These are phyloP conservation scores for Ianthella basta DNA, from an alignment of 37 sponge, comb jelly and placozoan species.

Conservation along the genomic window DNA sequence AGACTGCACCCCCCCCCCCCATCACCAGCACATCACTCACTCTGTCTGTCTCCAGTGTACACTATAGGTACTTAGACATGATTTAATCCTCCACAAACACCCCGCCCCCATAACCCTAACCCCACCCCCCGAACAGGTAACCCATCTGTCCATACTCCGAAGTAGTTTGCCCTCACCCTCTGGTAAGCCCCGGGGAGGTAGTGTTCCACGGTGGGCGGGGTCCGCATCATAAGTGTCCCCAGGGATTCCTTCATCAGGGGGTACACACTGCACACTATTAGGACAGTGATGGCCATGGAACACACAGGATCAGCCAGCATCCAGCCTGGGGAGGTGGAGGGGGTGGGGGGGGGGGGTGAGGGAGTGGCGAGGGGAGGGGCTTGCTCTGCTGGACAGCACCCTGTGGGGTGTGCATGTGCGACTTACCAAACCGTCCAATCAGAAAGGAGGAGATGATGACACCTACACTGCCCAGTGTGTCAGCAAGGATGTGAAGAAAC, in stretches of 20 bases:
- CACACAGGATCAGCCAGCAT: conserved; percentile 92
- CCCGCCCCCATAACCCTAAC: no score
- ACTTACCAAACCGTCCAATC: conserved; percentile 76
- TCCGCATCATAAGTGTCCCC: conserved; percentile 80
- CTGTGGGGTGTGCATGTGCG: neutral
- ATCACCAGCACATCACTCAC: no score
- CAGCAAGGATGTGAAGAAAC: conserved; percentile 88
- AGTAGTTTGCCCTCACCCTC: conserved; percentile 53
- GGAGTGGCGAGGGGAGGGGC: no score
- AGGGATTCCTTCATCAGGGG: conserved; percentile 80
- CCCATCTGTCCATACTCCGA: no score
- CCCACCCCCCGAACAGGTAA: no score
- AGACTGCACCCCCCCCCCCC: no score
- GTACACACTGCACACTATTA: conserved; percentile 80
- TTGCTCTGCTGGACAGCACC: no score
- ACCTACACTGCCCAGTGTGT: conserved; percentile 92
- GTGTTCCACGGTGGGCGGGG: conserved; percentile 62
- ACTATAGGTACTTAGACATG: no score
- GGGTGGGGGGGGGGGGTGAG: no score
- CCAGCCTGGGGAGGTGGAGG: conserved; percentile 61
- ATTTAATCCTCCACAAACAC: no score
- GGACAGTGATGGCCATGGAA: conserved; percentile 86
- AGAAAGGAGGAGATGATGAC: conserved; percentile 87
- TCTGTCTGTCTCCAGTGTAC: no score
- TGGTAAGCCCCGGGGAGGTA: conserved; percentile 52